Conservation (phyloP, 2,888 invertebrate species). For the Calephelis perditalis region DNA sequence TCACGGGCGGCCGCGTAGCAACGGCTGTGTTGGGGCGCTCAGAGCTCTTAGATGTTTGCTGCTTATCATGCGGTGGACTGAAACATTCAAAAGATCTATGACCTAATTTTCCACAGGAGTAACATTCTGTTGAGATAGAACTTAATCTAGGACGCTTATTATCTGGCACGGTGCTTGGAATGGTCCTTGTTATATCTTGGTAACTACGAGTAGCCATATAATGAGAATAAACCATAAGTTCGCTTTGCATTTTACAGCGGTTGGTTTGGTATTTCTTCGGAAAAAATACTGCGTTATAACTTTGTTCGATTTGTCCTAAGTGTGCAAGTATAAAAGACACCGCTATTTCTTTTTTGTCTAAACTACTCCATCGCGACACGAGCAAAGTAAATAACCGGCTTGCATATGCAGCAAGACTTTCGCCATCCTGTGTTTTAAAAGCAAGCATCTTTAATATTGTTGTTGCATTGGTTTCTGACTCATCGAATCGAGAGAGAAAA, state of each 20-base stretch:
- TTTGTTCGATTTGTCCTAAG: too few relatives aligned
- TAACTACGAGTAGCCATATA: too few relatives aligned
- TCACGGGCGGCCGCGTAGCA: conserved; percentile 7
- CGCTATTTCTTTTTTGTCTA: conserved; percentile 24
- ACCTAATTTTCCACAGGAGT: conserved; percentile 21
- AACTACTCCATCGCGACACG: conserved; percentile 20
- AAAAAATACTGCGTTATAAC: too few relatives aligned
- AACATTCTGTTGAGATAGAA: conserved; percentile 22
- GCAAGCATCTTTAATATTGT: too few relatives aligned
- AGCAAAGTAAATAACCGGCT: conserved; percentile 20
- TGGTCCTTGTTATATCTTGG: neutral
- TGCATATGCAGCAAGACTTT: conserved; percentile 22
- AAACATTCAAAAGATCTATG: conserved; percentile 24
- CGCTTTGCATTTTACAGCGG: conserved; percentile 19
- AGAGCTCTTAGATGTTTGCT: conserved; percentile 16
- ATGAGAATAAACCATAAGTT: conserved; percentile 21
- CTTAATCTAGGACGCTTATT: conserved; percentile 15
- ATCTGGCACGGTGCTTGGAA: conserved; percentile 14
- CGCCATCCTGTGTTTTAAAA: conserved; percentile 21
- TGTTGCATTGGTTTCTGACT: too few relatives aligned
- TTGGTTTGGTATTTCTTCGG: too few relatives aligned
- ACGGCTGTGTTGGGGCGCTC: conserved; percentile 18
- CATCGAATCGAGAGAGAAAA: too few relatives aligned
- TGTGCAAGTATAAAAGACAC: too few relatives aligned
- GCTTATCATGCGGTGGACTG: conserved; percentile 18